Percentiles rank a stretch among this genome's conserved stretches.
These are phyloP conservation scores for Patella vulgata DNA, from an alignment of 1,140 invertebrate genomes.

Conservation along the genomic window DNA sequence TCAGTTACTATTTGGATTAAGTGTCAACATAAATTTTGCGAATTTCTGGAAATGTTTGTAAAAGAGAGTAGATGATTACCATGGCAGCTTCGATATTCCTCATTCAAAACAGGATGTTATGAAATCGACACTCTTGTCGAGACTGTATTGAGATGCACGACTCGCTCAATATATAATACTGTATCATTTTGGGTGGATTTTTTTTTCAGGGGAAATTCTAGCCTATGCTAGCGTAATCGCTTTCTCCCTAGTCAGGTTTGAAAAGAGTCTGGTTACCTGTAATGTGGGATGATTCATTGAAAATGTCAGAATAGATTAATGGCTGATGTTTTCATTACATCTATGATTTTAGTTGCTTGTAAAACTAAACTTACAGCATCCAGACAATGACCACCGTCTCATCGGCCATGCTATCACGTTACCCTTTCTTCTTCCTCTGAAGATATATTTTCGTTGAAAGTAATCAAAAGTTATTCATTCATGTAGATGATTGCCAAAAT, in stretches of 20 bases:
- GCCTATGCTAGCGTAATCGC: background rate
- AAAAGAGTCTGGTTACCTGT: slow-evolving; percentile 18
- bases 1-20: too few species aligned
- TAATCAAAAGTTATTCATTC: slow-evolving; percentile 13
- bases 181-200: too few species aligned
- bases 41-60: too few species aligned
- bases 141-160: too few species aligned
- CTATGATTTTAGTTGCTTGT: slow-evolving; percentile 7
- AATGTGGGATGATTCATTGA: slow-evolving; percentile 27
- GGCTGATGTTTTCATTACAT: slow-evolving; percentile 33
- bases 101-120: slow-evolving; percentile 7
- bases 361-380: background rate
- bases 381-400: slow-evolving; percentile 6
- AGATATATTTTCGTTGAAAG: slow-evolving; percentile 2
- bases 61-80: too few species aligned
- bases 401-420: background rate
- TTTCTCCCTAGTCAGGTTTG: slow-evolving; percentile 10
- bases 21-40: too few species aligned
- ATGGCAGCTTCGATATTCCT: background rate
- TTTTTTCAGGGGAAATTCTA: too few species aligned
- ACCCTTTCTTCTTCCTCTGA: background rate
- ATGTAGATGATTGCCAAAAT: slow-evolving; percentile 1
- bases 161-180: too few species aligned
- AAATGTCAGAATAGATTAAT: slow-evolving; percentile 31
- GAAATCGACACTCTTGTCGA: slow-evolving; percentile 5